Base-by-base conservation (phyloP, 2,888 invertebrate species). In the Helleia helle region DNA sequence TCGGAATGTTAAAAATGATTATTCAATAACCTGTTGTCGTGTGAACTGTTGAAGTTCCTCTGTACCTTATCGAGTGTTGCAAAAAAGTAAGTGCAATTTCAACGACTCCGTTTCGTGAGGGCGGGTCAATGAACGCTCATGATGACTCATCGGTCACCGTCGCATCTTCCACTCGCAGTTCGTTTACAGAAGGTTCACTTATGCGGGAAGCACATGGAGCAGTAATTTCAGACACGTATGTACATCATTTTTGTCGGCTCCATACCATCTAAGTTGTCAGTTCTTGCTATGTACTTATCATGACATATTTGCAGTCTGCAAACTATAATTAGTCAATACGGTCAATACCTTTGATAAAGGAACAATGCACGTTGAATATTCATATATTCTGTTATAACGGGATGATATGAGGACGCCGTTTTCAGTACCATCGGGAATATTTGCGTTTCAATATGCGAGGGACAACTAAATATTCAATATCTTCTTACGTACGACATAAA, bases 61-160 rank as follows among this genome's bases (percentile, higher is more conserved):
- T n/a, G n/a, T n/a, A 25, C 31, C 25, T 17, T 44, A 44, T 46
- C 37, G 50, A 42, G 37, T 29, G 42, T 43, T 44, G 42, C 54
- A 59, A 62, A 59, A 56, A 53, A 55, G 51, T 59, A 57, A 55
- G 57, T 61, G 61, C 59, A 61, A 58, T 65, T 61, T 64, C 49
- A 48, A 65, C 59, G 65, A 64, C 59, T 58, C 54, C 57, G 61
- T 59, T 57, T 59, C 56, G 63, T 64, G 62, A 61, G 60, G 62
- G 62, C 60, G 66, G 77, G 74, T 79, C 76, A 66, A 64, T 58
- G 76, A 73, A 71, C 81, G 65, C 62, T 51, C 62, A 56, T 55
- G 62, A 55, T 76, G 77, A 77, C 50, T 77, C 77, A 79, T 61
- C 62, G 54, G 52, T 53, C 52, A 51, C 52, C 66, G 62, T 52